Base-by-base conservation (phyloP, 2,888 invertebrate genomes). In the Pseudoips prasinana region DNA sequence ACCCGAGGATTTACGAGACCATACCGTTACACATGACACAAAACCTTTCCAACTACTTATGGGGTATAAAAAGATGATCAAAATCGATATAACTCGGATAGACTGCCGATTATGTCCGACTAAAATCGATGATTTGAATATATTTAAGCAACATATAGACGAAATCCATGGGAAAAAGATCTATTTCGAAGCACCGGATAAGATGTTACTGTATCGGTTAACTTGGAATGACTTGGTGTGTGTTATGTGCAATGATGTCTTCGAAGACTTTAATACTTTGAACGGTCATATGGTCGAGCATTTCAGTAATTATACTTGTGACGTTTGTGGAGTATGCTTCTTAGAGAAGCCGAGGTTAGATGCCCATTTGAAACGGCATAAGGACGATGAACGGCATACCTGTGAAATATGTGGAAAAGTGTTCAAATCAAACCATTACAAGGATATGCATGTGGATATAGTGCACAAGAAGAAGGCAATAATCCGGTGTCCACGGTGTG, bases 401-500 rank as follows among this genome's bases (percentile, higher is more conserved):
- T 92, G 92, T 33, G 85, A 88, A 11, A 68, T 87, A 0, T 90
- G 90, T 42, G 88, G 87, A 0, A 88, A 88, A 46, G 79, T 77
- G 0, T 90, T 90, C 56, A 82, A 82, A 41, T 83, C 83, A 0
- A 85, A 85, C 19, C 84, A 85, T 25, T 86, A 86, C 2, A 86
- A 84, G 14, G 85, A 86, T 17, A 82, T 85, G 82, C 88, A 88
- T 23, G 83, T 86, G 0, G 86, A 86, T 33, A 83, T 85, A 14
- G 84, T 86, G 0, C 88, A 88, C 39, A 85, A 81, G 33, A 85
- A 85, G 39, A 84, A 83, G 17, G 84, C 86, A 0, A 85, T 84
- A 0, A 85, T 84, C 0, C 51, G 83, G 0, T 88, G 88, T 44
- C 84, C 85, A 0, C 47, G 77, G 1, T 88, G 88, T 30, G 86